phyloP scores from a whole-genome alignment of 2,113 vertebrate species.

The Chunga burmeisteri region DNA sequence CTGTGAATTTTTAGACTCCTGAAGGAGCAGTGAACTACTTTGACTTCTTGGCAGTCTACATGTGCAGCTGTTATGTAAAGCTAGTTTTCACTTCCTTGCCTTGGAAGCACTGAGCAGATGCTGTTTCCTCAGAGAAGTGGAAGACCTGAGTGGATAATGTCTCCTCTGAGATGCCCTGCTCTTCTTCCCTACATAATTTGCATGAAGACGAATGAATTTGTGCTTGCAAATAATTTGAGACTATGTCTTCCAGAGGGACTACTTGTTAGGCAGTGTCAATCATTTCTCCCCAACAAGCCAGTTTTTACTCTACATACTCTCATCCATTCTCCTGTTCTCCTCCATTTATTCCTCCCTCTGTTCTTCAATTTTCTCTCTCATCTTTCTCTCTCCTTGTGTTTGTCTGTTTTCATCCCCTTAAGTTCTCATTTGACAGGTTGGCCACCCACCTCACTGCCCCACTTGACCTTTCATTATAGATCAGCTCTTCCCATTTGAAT shows the following conservation, averaged over 20 bases:
- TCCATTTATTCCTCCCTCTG: not conserved
- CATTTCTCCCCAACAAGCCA: not conserved
- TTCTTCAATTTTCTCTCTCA: not conserved
- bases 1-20: not conserved
- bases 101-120: constrained; percentile 7
- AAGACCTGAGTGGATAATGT: not conserved
- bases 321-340: not conserved
- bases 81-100: not conserved
- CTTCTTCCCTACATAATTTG: not conserved
- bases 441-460: not conserved
- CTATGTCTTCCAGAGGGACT: not conserved
- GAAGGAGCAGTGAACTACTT: constrained; percentile 12
- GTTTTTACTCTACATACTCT: not conserved
- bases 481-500: not conserved
- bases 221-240: not conserved
- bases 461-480: not conserved
- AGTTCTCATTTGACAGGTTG: not conserved
- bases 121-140: constrained; percentile 4
- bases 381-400: not conserved
- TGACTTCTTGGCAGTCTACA: not conserved
- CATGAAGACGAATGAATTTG: not conserved
- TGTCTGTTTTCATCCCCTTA: not conserved
- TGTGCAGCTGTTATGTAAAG: not conserved
- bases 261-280: not conserved
- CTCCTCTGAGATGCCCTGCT: constrained; percentile 18